Percentiles rank a stretch among this genome's conserved stretches.
These are phyloP conservation scores for Chanos chanos DNA, from an alignment of 2,797 vertebrate genomes.

Conservation along the genomic window DNA sequence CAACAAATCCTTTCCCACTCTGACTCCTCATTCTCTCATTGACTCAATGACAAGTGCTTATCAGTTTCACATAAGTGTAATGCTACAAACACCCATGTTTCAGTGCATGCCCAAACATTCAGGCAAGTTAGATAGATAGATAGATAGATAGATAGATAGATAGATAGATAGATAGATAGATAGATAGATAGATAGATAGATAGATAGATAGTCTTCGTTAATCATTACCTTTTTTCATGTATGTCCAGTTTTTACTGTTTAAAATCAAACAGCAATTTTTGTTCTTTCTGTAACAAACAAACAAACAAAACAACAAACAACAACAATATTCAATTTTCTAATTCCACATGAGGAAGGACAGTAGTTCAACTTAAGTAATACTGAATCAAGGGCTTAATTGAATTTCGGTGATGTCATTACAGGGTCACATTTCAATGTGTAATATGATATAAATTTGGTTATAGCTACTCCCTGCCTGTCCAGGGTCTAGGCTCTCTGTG, in stretches of 20 bases:
- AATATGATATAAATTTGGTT: constrained; percentile 78
- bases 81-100: constrained; percentile 38
- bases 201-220: constrained; percentile 42
- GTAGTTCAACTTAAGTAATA: constrained; percentile 78
- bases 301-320: too few relatives aligned
- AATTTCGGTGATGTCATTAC: constrained; percentile 77
- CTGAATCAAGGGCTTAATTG: constrained; percentile 73
- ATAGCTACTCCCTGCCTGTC: constrained; percentile 37
- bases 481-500: constrained; percentile 47
- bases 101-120: too few relatives aligned
- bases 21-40: constrained; percentile 26
- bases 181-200: constrained; percentile 39
- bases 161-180: constrained; percentile 41
- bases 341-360: constrained; percentile 74
- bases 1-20: constrained; percentile 17
- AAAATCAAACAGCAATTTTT: constrained; percentile 48
- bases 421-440: constrained; percentile 79
- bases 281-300: constrained; percentile 41
- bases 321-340: constrained; percentile 64
- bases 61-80: constrained; percentile 33
- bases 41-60: constrained; percentile 43
- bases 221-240: too few relatives aligned
- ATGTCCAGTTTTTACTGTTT: constrained; percentile 33
- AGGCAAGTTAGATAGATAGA: too few relatives aligned
- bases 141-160: constrained; percentile 43